Conservation (phyloP, 2,113 vertebrate genomes). For the Lasiurus borealis region DNA sequence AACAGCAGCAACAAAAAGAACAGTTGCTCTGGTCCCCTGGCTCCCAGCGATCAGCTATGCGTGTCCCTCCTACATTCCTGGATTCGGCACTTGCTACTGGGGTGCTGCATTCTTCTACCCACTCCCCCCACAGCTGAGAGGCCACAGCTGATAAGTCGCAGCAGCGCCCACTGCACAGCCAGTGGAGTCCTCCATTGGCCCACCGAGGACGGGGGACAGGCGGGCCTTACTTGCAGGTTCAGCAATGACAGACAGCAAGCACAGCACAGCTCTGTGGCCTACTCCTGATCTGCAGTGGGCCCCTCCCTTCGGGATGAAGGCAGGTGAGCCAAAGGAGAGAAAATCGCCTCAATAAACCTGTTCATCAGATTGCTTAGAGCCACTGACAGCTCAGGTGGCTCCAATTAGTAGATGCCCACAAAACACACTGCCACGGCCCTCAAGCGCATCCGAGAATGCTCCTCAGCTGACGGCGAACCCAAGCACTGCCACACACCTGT, state of each 20-base stretch:
- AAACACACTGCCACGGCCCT: background rate
- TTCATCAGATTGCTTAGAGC: conserved; percentile 23
- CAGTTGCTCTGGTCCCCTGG: conserved; percentile 22
- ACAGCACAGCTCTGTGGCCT: background rate
- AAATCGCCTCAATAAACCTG: conserved; percentile 18
- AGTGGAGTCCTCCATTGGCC: background rate
- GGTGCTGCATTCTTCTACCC: background rate
- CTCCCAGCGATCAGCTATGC: background rate
- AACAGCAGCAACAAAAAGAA: background rate
- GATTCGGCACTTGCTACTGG: background rate
- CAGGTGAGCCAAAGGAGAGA: conserved; percentile 4
- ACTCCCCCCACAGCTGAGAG: background rate
- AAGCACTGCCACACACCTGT: conserved; percentile 15
- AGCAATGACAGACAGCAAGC: background rate
- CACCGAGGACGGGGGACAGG: background rate
- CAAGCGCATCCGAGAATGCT: background rate
- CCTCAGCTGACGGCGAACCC: background rate
- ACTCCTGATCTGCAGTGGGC: conserved; percentile 67
- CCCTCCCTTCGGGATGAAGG: conserved; percentile 77
- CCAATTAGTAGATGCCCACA: conserved; percentile 50
- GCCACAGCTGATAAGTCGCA: background rate
- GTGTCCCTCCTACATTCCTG: conserved; percentile 2
- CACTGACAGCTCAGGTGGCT: background rate
- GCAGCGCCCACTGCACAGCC: background rate
- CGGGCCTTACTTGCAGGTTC: background rate